Percentiles rank a stretch among this genome's conserved stretches.
Conservation (phyloP, 1,140 invertebrate genomes). For the Panagrolaimus sp. region DNA sequence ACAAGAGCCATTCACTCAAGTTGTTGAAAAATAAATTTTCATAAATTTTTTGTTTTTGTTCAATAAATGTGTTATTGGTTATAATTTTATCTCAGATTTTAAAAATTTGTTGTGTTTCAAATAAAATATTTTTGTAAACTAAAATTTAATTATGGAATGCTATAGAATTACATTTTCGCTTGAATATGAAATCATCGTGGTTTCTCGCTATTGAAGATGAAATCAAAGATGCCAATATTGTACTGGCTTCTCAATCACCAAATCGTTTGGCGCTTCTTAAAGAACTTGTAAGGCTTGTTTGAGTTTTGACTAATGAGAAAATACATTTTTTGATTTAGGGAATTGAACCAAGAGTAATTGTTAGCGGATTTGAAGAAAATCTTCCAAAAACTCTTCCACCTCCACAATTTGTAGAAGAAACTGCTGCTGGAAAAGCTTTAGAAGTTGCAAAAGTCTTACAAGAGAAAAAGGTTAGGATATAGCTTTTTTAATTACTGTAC, state of each 20-base stretch:
- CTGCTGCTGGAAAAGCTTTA: constrained; percentile 74
- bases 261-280: constrained; percentile 51
- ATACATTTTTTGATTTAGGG: constrained; percentile 38
- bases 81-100: too few relatives aligned
- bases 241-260: constrained; percentile 49
- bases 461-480: constrained; percentile 25
- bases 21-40: constrained; percentile 3
- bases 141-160: too few relatives aligned
- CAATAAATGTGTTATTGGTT: too few relatives aligned
- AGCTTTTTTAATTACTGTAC: background rate
- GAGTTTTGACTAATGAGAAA: constrained; percentile 4
- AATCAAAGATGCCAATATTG: constrained; percentile 32
- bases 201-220: constrained; percentile 50
- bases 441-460: constrained; percentile 71
- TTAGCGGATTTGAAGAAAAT: constrained; percentile 52
- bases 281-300: constrained; percentile 44
- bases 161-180: too few relatives aligned
- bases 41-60: too few relatives aligned
- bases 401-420: constrained; percentile 75
- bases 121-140: too few relatives aligned
- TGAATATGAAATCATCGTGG: constrained; percentile 76
- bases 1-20: constrained; percentile 81
- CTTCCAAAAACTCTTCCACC: constrained; percentile 51
- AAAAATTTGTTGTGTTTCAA: too few relatives aligned
- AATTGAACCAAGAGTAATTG: constrained; percentile 45